Base-by-base conservation (phyloP, 2,113 vertebrate genomes). In the Struthidea cinerea region DNA sequence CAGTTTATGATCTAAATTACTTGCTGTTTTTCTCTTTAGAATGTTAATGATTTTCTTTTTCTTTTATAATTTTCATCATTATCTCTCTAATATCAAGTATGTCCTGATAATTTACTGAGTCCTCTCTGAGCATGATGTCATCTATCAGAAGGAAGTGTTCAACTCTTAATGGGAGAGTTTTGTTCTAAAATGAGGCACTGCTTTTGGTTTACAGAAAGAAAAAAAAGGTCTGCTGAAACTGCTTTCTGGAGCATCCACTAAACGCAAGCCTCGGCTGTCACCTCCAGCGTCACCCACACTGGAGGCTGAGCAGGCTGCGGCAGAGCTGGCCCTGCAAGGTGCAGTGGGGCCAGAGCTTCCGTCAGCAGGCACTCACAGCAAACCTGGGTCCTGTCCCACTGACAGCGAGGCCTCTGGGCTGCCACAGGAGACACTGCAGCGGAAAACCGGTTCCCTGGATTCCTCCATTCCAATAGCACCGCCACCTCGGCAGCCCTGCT, bases 151-250 rank as follows among this genome's bases (percentile, higher is more conserved):
- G 10, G 46, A 70, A 74, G 11, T 0, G 11, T 57, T 91, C 37
- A 57, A 2, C 28, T 71, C 30, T 30, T 33, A 4, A 4, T 1
- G 1, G 56, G n/a, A 68, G 39, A 27, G n/a, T 68, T 75, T 19
- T 88, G 21, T 42, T 95, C 87, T 89, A 77, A 97, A 97, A 71
- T 3, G 27, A 74, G 19, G n/a, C 44, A 10, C 53, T 92, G 53
- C 39, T 69, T 87, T 71, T 84, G 11, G 3, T 57, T 95, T 73
- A 55, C 97, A 99, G 99, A 99, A 99, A 97, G 99, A 99, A 97
- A 99, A 99, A 95, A 99, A 99, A 55, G 98, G 99, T 52, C 97
- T 99, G 52, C 96, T 99, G 90, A 99, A 99, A 92, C 98, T 99
- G 84, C 97, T 99, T 87, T 99, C 99, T 32, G 97, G 98, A 17